phyloP scores from a whole-genome alignment of 2,113 vertebrate genomes.

The Heterotis niloticus region DNA sequence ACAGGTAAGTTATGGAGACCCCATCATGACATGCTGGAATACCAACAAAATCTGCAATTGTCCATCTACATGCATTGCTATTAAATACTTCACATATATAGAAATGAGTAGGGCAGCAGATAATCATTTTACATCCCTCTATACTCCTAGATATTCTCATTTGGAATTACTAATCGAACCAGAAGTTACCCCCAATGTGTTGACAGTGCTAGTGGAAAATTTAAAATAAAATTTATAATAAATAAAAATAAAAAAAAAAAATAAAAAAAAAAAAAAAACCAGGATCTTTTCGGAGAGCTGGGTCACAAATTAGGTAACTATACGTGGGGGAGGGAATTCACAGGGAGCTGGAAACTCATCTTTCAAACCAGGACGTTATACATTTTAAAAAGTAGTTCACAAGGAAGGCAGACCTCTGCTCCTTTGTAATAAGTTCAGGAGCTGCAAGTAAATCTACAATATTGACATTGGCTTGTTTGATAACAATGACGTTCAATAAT shows the following conservation, averaged over 20 bases:
- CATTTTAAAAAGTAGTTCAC: background rate
- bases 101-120: background rate
- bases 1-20: background rate
- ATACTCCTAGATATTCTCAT: background rate
- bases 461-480: too few species aligned
- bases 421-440: too few species aligned
- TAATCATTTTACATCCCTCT: background rate
- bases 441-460: too few species aligned
- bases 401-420: too few species aligned
- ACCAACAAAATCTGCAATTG: too few species aligned
- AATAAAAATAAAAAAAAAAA: too few species aligned
- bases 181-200: background rate
- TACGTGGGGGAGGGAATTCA: background rate
- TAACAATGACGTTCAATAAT: too few species aligned
- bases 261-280: too few species aligned
- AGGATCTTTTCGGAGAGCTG: too few species aligned
- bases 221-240: too few species aligned
- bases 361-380: conserved; percentile 5
- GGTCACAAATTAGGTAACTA: background rate
- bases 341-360: background rate
- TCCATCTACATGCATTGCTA: background rate
- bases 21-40: too few species aligned
- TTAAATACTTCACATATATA: background rate
- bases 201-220: too few species aligned
- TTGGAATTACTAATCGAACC: background rate